These are phyloP conservation scores for Tragelaphus imberbis DNA, from an alignment of 2,113 vertebrate species.

Conservation along the genomic window DNA sequence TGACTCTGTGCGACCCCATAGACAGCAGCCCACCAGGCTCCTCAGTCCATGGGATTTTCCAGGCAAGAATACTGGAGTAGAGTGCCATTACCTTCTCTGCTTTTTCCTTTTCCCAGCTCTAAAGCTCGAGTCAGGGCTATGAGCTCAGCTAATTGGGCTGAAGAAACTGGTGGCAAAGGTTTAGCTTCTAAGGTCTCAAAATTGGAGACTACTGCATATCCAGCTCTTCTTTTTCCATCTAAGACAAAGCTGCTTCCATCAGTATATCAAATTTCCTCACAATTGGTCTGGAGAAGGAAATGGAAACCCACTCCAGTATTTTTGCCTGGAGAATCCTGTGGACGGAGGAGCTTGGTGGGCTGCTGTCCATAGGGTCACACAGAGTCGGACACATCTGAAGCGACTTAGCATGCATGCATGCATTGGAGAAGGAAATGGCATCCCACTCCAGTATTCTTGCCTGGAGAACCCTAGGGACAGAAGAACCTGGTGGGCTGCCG, in stretches of 20 bases:
- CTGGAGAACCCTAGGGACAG: too few species aligned
- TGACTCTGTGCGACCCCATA: too few species aligned
- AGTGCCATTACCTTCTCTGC: too few species aligned
- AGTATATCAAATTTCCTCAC: neutral
- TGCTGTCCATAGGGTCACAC: accelerated
- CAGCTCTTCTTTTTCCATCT: neutral
- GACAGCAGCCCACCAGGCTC: too few species aligned
- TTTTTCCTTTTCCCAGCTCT: neutral
- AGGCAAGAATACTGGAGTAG: too few species aligned
- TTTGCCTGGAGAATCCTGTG: neutral
- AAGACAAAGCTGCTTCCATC: neutral
- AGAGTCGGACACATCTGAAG: neutral
- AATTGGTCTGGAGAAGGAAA: neutral
- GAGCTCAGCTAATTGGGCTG: neutral
- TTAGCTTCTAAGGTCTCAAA: neutral
- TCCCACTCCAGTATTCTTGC: too few species aligned
- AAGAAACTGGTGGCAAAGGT: neutral
- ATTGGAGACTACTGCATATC: neutral
- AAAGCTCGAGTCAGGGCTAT: neutral
- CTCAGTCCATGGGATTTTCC: too few species aligned
- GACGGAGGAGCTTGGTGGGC: neutral
- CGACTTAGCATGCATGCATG: too few species aligned
- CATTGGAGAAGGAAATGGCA: too few species aligned
- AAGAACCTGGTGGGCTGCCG: too few species aligned
- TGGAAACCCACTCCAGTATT: neutral